Evolutionary conservation across 2,113 vertebrate genomes (phyloP).

Genomic region (Laticauda laticaudata): DNA sequence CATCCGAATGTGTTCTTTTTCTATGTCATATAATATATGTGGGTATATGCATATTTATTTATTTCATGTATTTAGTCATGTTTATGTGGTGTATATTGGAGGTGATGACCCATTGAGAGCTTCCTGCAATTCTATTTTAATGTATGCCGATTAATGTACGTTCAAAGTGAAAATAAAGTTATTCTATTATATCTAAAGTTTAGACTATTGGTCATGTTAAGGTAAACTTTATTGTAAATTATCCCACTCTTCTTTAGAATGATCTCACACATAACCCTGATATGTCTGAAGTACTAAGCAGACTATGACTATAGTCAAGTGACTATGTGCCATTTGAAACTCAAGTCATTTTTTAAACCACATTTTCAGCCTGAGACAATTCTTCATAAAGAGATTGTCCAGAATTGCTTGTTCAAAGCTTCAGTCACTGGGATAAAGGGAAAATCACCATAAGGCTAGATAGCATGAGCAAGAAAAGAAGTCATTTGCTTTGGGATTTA

Average conservation of each 20-base stretch:
- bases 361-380: background rate
- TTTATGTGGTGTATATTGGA: no score
- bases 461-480: constrained; percentile 14
- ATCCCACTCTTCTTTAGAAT: background rate
- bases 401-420: background rate
- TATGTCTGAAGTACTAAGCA: background rate
- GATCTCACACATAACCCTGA: background rate
- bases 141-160: no score
- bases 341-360: background rate
- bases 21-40: no score
- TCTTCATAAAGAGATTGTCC: background rate
- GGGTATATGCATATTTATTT: no score
- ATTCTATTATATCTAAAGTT: background rate
- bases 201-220: background rate
- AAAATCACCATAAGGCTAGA: constrained; percentile 10
- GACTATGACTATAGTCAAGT: no score
- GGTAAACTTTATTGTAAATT: background rate
- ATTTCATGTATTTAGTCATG: no score
- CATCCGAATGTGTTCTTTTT: no score
- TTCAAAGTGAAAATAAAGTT: no score
- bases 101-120: no score
- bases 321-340: background rate
- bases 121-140: no score
- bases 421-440: background rate
- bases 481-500: constrained; percentile 15